Percentiles rank a stretch among this genome's conserved stretches.
phyloP scores from a whole-genome alignment of 2,113 vertebrate genomes.

The Melanostigma gelatinosum region DNA sequence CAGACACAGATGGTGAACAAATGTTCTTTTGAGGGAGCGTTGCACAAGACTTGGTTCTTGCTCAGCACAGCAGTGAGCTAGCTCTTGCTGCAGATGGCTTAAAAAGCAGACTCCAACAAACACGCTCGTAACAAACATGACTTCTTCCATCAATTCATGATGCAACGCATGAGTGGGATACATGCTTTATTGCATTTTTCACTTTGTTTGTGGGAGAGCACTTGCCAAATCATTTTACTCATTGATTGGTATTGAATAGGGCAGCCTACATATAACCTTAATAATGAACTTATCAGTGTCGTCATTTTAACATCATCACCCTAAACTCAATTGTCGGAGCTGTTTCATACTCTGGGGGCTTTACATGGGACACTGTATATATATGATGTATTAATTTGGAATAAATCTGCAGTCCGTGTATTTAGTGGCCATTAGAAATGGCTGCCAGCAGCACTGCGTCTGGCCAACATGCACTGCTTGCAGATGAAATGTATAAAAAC shows the following conservation, averaged over 20 bases:
- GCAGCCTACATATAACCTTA: constrained; percentile 35
- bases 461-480: constrained; percentile 32
- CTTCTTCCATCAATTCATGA: constrained; percentile 56
- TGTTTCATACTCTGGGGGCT: constrained; percentile 7
- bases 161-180: constrained; percentile 36
- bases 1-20: constrained; percentile 80
- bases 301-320: constrained; percentile 43
- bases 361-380: background rate
- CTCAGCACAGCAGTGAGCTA: constrained; percentile 60
- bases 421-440: constrained; percentile 15
- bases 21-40: constrained; percentile 73
- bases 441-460: background rate
- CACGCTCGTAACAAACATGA: constrained; percentile 37
- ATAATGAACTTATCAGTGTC: constrained; percentile 20
- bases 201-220: constrained; percentile 40
- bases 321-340: constrained; percentile 1
- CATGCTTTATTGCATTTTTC: constrained; percentile 46
- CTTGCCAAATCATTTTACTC: constrained; percentile 52
- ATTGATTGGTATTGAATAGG: constrained; percentile 51
- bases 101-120: constrained; percentile 62
- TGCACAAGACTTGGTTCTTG: constrained; percentile 70
- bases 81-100: constrained; percentile 66
- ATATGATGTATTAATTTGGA: constrained; percentile 6
- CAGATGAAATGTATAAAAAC: constrained; percentile 33
- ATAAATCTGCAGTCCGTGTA: constrained; percentile 14